phyloP scores from a whole-genome alignment of 2,113 vertebrate genomes.

The Oncorhynchus tshawytscha region DNA sequence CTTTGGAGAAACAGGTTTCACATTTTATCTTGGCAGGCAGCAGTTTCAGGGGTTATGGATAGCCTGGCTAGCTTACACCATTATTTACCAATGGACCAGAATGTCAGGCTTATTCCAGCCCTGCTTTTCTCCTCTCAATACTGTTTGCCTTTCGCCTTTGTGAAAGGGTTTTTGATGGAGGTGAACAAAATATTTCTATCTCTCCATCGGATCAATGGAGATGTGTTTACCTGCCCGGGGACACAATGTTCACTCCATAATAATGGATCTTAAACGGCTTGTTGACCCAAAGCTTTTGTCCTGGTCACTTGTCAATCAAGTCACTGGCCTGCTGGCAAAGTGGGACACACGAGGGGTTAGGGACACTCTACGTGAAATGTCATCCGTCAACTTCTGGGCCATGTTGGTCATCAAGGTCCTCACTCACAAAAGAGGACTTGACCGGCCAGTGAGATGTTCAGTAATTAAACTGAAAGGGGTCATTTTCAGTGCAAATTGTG shows the following conservation, averaged over 20 bases:
- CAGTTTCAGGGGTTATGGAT: conserved; percentile 88
- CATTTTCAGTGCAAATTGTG: conserved; percentile 52
- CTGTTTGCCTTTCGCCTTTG: conserved; percentile 90
- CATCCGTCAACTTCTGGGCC: conserved; percentile 70
- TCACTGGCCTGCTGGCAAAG: conserved; percentile 70
- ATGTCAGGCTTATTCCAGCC: conserved; percentile 80
- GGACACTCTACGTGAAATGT: conserved; percentile 73
- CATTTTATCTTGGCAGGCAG: conserved; percentile 89
- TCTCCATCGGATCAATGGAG: conserved; percentile 93
- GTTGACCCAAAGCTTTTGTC: conserved; percentile 93
- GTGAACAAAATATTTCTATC: conserved; percentile 90
- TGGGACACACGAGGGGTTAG: conserved; percentile 55
- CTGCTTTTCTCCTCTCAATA: conserved; percentile 74
- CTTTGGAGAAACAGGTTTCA: conserved; percentile 77
- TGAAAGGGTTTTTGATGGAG: conserved; percentile 88
- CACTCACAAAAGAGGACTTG: conserved; percentile 48
- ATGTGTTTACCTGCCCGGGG: conserved; percentile 88
- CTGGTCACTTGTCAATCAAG: conserved; percentile 86
- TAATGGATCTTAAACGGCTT: conserved; percentile 92
- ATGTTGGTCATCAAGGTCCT: conserved; percentile 59
- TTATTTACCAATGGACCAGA: conserved; percentile 92
- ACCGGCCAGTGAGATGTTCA: conserved; percentile 49
- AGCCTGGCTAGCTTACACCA: conserved; percentile 78
- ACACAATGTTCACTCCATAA: conserved; percentile 85
- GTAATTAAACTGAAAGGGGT: conserved; percentile 66